phyloP scores from a whole-genome alignment of 1,140 invertebrate genomes.

The Conus betulinus region DNA sequence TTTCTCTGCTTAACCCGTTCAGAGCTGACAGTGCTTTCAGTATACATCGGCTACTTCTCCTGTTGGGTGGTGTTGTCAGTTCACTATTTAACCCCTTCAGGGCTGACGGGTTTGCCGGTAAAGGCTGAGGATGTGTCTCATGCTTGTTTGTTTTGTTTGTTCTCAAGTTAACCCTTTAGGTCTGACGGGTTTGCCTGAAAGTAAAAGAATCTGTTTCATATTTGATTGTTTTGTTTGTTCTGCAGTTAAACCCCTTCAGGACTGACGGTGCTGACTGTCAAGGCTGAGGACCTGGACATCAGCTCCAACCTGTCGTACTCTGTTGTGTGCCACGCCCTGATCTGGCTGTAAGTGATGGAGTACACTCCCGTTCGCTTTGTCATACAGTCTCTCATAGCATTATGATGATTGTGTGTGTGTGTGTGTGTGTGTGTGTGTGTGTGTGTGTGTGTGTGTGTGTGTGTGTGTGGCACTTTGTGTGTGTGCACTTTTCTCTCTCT shows the following conservation, averaged over 20 bases:
- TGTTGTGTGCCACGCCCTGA: not conserved
- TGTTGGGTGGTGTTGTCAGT: too few species aligned
- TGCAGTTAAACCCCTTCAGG: constrained; percentile 33
- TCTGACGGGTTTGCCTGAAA: too few species aligned
- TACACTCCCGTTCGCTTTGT: not conserved
- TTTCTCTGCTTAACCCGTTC: too few species aligned
- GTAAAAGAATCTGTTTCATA: not conserved
- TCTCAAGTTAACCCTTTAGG: too few species aligned
- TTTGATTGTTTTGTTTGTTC: not conserved
- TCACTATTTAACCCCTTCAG: too few species aligned
- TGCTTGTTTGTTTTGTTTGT: too few species aligned
- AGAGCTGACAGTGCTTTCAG: too few species aligned
- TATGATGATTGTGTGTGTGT: not conserved
- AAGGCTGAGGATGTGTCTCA: too few species aligned
- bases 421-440: not conserved
- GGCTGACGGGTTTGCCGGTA: too few species aligned
- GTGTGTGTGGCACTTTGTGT: not conserved
- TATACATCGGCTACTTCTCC: too few species aligned
- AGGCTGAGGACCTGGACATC: constrained; percentile 25
- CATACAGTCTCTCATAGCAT: too few species aligned
- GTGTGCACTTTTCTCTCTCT: not conserved
- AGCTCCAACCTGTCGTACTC: constrained; percentile 30
- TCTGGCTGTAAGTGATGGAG: not conserved
- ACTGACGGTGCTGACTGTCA: not conserved
- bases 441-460: not conserved